Base-by-base conservation (phyloP, 2,797 vertebrate species). In the Melanotaenia pygmaea region DNA sequence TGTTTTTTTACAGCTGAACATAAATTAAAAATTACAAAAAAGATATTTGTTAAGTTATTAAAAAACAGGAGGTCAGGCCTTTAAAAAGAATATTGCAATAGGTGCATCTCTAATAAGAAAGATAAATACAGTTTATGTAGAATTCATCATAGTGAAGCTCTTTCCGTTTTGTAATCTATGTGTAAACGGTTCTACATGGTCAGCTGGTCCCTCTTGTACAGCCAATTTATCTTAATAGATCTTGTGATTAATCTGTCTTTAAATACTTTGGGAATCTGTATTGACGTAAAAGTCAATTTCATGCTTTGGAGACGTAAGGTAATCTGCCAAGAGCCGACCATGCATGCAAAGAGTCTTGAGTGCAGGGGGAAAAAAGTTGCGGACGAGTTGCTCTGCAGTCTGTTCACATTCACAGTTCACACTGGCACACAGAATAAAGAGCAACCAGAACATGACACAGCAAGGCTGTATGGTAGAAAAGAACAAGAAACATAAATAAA, bases 401-500 rank as follows among this genome's bases (percentile, higher is more conserved):
- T 3, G 24, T 64, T 70, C 67, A 77, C 50, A 59, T 22, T 53
- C 45, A 61, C 40, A 58, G 47, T 38, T 24, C 38, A 4, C 32
- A 38, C n/a, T 50, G 14, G 66, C 37, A 51, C 54, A 47, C 0
- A 58, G 60, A 59, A 59, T 20, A 34, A 40, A 45, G 58, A 6
- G 43, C 56, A 64, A 59, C 13, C 24, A 30, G 18, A 64, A 58
- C 24, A 72, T 51, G 53, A 73, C 68, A 63, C 22, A 64, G 13
- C 24, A 13, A 6, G 34, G 12, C 67, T 58, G 63, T 53, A 22
- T 38, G 37, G 62, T 57, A 26, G 28, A 65, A 70, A 53, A 65
- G 2, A 50, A 14, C 45, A 43, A 47, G 35, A 53, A 43, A 54
- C n/a, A 70, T 16, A 28, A 72, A 50, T 58, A 58, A 59, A 60